Percentiles rank a stretch among this genome's conserved stretches.
Conservation (phyloP, 1,140 invertebrate species). For the Bathynomus jamesi region DNA sequence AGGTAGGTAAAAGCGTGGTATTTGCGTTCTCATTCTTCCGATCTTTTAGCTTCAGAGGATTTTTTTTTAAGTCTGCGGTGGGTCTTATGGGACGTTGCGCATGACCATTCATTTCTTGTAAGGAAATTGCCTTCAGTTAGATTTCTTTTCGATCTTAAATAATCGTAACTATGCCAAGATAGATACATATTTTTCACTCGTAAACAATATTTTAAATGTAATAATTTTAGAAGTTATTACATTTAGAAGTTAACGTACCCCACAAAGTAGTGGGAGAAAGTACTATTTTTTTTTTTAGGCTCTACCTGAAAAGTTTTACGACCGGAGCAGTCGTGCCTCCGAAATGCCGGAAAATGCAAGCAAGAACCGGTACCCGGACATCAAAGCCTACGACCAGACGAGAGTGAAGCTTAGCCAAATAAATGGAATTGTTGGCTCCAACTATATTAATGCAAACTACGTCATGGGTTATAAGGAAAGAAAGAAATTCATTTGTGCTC, state of each 20-base stretch:
- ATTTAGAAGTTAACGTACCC: too few species aligned
- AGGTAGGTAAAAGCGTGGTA: conserved; percentile 38
- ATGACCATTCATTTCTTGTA: conserved; percentile 18
- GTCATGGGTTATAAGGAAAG: conserved; percentile 83
- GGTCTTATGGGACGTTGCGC: neutral
- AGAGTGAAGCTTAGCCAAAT: conserved; percentile 67
- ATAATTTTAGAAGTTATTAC: too few species aligned
- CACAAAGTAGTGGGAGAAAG: too few species aligned
- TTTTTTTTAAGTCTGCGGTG: neutral
- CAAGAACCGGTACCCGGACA: conserved; percentile 77
- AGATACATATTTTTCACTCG: too few species aligned
- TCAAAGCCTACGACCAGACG: conserved; percentile 88
- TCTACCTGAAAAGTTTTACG: conserved; percentile 74
- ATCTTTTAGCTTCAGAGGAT: neutral
- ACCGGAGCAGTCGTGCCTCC: conserved; percentile 74
- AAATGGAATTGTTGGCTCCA: conserved; percentile 59
- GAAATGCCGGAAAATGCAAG: conserved; percentile 78
- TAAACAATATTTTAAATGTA: too few species aligned
- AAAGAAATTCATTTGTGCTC: conserved; percentile 90
- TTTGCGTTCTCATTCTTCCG: neutral
- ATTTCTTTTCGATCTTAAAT: too few species aligned
- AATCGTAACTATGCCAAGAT: too few species aligned
- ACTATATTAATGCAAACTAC: conserved; percentile 91
- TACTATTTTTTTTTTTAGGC: conserved; percentile 46
- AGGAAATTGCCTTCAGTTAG: neutral